Evolutionary conservation across 2,113 vertebrate genomes (phyloP).

Genomic region (Petrocephalus microphthalmus): DNA sequence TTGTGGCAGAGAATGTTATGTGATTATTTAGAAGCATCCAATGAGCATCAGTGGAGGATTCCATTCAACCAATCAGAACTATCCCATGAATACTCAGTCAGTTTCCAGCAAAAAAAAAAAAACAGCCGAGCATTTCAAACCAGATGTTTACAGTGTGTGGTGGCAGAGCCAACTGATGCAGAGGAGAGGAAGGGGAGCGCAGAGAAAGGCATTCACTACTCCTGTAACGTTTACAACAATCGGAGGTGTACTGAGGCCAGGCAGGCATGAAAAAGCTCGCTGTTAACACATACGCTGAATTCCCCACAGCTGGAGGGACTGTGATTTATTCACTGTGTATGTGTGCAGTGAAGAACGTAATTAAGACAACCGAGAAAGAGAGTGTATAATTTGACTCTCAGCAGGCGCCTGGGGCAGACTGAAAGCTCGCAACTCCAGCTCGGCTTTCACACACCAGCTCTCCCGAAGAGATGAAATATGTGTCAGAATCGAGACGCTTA

Average conservation of each 20-base stretch:
- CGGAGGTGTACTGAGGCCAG: neutral
- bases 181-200: neutral
- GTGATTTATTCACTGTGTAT: neutral
- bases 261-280: neutral
- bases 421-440: neutral
- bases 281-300: neutral
- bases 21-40: neutral
- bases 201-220: neutral
- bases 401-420: neutral
- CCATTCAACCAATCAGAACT: neutral
- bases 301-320: neutral
- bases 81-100: neutral
- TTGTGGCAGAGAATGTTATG: neutral
- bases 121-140: neutral
- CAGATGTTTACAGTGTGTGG: neutral
- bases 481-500: neutral
- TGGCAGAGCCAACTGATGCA: neutral
- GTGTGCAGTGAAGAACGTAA: neutral
- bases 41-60: neutral
- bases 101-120: neutral
- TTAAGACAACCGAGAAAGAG: constrained; percentile 10
- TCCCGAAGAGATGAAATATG: neutral
- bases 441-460: neutral
- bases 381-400: constrained; percentile 16
- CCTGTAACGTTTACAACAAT: neutral